Conservation (phyloP, 1,140 invertebrate species). For the Camponotus floridanus region DNA sequence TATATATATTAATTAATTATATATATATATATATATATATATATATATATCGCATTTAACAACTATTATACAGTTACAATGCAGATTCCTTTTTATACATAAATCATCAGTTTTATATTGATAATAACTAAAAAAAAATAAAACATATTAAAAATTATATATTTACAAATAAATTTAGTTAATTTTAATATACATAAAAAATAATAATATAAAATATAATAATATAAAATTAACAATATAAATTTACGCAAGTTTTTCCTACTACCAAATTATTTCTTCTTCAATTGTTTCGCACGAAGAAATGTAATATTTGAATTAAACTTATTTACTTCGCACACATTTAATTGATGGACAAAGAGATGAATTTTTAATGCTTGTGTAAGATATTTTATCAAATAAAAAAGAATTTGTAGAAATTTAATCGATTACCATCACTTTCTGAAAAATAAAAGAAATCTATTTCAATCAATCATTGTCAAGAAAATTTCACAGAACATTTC, state of each 20-base stretch:
- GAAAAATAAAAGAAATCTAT: not conserved
- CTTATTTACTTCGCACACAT: not conserved
- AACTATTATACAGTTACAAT: not conserved
- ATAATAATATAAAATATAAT: too few species aligned
- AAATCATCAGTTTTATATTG: not conserved
- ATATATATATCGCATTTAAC: not conserved
- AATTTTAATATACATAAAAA: too few species aligned
- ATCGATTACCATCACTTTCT: not conserved
- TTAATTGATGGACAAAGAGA: not conserved
- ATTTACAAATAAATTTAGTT: not conserved
- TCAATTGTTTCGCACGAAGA: not conserved
- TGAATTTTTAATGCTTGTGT: not conserved
- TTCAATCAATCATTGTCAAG: not conserved
- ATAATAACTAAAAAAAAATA: not conserved
- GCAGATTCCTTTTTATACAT: not conserved
- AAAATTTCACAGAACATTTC: not conserved
- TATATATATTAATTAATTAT: too few species aligned
- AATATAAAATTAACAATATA: not conserved
- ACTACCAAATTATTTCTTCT: not conserved
- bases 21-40: too few species aligned
- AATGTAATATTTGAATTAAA: conserved; percentile 19
- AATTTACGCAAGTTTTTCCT: not conserved
- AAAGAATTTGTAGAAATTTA: not conserved
- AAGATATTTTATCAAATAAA: not conserved
- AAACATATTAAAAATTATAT: not conserved